Evolutionary conservation across 2,113 vertebrate species (phyloP).

Genomic region (Rynchops niger): DNA sequence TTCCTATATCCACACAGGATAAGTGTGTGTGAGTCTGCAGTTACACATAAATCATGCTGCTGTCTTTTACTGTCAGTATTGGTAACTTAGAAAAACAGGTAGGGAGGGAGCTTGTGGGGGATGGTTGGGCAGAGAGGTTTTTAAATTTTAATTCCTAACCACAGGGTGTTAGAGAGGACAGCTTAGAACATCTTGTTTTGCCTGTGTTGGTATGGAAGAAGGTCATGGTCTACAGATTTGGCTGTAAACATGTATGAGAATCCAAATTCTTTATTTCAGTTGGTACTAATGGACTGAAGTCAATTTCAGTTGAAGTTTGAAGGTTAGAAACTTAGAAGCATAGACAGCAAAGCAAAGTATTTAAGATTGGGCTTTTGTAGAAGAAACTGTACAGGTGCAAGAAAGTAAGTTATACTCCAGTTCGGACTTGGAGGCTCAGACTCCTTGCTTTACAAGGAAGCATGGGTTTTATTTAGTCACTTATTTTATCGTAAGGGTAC

Average conservation of each 20-base stretch:
- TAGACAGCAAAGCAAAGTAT: not conserved
- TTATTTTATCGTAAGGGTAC: not conserved
- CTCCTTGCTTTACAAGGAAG: not conserved
- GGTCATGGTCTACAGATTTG: not conserved
- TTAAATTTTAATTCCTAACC: not conserved
- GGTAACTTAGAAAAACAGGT: not conserved
- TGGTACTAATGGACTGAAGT: not conserved
- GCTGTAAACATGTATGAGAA: accelerated
- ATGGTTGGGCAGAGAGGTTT: not conserved
- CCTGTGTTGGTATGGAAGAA: not conserved
- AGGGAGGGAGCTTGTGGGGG: not conserved
- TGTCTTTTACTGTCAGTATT: not conserved
- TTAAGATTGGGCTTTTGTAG: not conserved
- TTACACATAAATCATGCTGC: not conserved
- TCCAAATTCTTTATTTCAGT: not conserved
- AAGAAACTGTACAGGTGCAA: not conserved
- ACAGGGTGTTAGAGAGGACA: not conserved
- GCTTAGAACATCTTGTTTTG: not conserved
- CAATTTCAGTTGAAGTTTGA: not conserved
- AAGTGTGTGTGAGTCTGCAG: not conserved
- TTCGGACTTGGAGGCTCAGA: not conserved
- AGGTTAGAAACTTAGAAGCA: not conserved
- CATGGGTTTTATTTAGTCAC: not conserved
- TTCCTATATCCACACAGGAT: not conserved
- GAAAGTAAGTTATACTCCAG: not conserved